Percentiles rank a stretch among this genome's conserved stretches.
phyloP scores from a whole-genome alignment of 2,113 vertebrate species.

The Bucco capensis region DNA sequence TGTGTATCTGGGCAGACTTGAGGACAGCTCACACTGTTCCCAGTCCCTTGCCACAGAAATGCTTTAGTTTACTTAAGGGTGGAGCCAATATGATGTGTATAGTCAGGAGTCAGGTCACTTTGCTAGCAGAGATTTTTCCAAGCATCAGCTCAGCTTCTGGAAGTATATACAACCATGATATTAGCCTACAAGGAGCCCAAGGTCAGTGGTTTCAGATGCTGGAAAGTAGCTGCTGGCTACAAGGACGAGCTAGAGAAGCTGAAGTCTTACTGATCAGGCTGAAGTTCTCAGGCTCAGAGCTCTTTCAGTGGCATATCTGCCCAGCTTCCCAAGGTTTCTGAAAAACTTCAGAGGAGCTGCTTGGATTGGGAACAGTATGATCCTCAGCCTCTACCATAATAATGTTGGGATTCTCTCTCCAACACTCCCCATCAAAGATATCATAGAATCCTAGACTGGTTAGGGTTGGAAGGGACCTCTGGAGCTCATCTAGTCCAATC shows the following conservation, averaged over 20 bases:
- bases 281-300: not conserved
- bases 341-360: not conserved
- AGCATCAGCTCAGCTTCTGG: not conserved
- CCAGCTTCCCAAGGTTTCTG: not conserved
- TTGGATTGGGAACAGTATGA: not conserved
- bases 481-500: no score
- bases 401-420: not conserved
- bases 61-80: not conserved
- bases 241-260: not conserved
- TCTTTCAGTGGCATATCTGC: not conserved
- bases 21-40: not conserved
- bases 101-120: not conserved
- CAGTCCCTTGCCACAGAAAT: not conserved
- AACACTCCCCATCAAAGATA: not conserved
- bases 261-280: not conserved
- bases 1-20: fast-evolving
- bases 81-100: not conserved
- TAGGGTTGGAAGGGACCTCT: no score
- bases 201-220: not conserved
- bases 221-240: not conserved
- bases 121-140: not conserved
- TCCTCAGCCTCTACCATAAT: not conserved
- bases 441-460: no score
- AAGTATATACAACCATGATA: not conserved
- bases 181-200: not conserved